Percentiles rank a stretch among this genome's conserved stretches.
These are phyloP conservation scores for Paratrypauchen microcephalus DNA, from an alignment of 2,797 vertebrate species.

Conservation along the genomic window DNA sequence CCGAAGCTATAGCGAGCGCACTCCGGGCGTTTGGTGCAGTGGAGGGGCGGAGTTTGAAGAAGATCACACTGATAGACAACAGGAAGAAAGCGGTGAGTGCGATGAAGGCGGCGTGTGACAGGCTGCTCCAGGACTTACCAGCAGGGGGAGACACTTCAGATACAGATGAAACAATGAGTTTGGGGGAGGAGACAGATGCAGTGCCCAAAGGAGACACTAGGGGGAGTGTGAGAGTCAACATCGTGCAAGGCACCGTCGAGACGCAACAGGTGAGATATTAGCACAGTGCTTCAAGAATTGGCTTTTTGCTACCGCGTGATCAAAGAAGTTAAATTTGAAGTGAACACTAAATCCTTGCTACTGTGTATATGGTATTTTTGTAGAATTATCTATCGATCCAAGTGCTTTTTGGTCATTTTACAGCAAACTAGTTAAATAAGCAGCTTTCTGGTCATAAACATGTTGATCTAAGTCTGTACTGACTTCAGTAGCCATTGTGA, in stretches of 20 bases:
- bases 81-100: conserved; percentile 47
- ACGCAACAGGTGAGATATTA: conserved; percentile 53
- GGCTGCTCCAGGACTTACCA: conserved; percentile 21
- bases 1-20: conserved; percentile 59
- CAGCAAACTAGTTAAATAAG: no score
- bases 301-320: no score
- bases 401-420: no score
- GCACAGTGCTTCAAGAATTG: no score
- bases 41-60: conserved; percentile 34
- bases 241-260: conserved; percentile 56
- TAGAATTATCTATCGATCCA: no score
- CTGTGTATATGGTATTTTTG: no score
- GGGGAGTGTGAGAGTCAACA: not conserved
- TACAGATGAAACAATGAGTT: not conserved
- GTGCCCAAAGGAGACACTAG: not conserved
- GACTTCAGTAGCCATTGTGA: no score
- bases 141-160: not conserved
- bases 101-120: conserved; percentile 54
- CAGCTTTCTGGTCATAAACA: no score
- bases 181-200: conserved; percentile 1
- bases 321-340: no score
- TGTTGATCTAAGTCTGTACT: no score
- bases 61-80: conserved; percentile 56
- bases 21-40: conserved; percentile 47
- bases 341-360: no score